A percentile compares a stretch with the other conserved stretches of the same genome.
These are phyloP conservation scores for Penelope pileata DNA, from an alignment of 2,113 vertebrate genomes.

Conservation along the genomic window DNA sequence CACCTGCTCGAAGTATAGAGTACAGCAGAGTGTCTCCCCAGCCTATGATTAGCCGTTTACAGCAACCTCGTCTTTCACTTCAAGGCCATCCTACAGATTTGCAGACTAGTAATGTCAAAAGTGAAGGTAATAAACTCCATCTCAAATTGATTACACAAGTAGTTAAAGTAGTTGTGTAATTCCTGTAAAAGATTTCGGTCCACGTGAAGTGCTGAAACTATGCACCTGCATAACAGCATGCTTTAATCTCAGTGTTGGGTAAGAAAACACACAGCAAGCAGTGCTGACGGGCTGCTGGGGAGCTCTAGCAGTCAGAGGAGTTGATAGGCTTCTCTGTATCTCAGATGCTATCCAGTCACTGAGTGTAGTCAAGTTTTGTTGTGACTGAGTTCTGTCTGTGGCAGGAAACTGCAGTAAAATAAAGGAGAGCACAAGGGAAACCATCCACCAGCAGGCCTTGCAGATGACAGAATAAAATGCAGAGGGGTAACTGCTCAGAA, in stretches of 20 bases:
- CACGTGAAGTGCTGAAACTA: neutral
- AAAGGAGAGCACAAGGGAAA: neutral
- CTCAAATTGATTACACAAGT: neutral
- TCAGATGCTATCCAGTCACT: neutral
- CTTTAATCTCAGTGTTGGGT: neutral
- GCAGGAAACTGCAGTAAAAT: neutral
- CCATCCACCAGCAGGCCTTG: neutral
- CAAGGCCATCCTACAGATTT: conserved; percentile 91
- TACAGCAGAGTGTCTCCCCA: conserved; percentile 91
- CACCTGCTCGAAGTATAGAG: conserved; percentile 91
- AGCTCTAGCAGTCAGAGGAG: neutral
- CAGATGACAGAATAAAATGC: neutral
- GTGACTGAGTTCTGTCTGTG: neutral
- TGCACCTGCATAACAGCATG: neutral
- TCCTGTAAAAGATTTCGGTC: neutral
- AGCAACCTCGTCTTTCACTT: conserved; percentile 94
- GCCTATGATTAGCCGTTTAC: conserved; percentile 93
- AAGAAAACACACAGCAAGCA: neutral
- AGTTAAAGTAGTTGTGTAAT: neutral
- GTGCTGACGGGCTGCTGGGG: neutral
- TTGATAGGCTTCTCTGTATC: neutral
- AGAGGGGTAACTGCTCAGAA: neutral
- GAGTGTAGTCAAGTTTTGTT: neutral
- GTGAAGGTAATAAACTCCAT: conserved; percentile 85
- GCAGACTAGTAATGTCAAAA: conserved; percentile 92